Evolutionary conservation across 2,113 vertebrate species (phyloP).

Genomic region (Nothoprocta perdicaria): DNA sequence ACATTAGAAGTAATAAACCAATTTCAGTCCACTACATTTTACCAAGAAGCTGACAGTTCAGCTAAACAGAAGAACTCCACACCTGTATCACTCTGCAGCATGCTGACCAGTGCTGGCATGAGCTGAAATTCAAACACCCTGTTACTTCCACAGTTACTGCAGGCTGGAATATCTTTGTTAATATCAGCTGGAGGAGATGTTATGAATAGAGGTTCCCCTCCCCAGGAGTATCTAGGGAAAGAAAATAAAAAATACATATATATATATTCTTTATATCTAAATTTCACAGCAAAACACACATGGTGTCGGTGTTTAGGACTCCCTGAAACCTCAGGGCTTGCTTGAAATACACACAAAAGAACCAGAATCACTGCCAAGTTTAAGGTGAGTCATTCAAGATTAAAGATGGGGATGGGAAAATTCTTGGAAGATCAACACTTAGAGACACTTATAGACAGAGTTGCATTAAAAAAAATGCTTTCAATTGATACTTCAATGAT

Average conservation of each 20-base stretch:
- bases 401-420: neutral
- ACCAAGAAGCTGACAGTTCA: neutral
- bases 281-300: neutral
- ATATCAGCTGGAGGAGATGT: slow-evolving; percentile 47
- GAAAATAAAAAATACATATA: neutral
- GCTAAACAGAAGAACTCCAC: neutral
- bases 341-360: neutral
- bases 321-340: neutral
- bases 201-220: slow-evolving; percentile 83
- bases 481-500: neutral
- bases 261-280: neutral
- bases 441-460: neutral
- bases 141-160: slow-evolving; percentile 75
- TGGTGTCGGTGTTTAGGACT: neutral
- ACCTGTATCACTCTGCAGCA: slow-evolving; percentile 76
- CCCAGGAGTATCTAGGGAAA: slow-evolving; percentile 82
- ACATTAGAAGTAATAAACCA: neutral
- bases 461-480: neutral
- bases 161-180: slow-evolving; percentile 64
- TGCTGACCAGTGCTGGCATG: slow-evolving; percentile 86
- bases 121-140: slow-evolving; percentile 88
- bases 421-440: neutral
- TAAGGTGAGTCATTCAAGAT: neutral
- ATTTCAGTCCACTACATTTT: neutral
- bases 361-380: neutral